phyloP scores from a whole-genome alignment of 2,888 invertebrate genomes.

The Cryptosula pallasiana region DNA sequence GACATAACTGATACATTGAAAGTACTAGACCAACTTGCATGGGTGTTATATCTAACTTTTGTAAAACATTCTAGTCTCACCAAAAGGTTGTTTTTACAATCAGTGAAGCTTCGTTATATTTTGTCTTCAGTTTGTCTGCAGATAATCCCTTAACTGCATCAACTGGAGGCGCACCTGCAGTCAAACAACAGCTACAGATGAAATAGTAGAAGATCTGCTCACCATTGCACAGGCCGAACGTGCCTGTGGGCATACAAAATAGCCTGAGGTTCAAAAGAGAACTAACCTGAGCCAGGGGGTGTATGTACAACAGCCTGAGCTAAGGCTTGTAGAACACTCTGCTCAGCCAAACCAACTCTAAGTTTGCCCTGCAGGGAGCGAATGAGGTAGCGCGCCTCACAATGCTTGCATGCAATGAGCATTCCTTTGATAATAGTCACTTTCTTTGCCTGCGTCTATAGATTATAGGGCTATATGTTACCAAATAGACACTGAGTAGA shows the following conservation, averaged over 20 bases:
- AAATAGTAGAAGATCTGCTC: too few species aligned
- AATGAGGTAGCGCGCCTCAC: conserved; percentile 82
- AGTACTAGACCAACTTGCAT: too few species aligned
- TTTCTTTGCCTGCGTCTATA: conserved; percentile 65
- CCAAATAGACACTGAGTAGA: too few species aligned
- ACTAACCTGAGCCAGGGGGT: conserved; percentile 64
- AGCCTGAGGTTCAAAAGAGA: too few species aligned
- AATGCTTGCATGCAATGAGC: conserved; percentile 80
- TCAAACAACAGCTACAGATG: too few species aligned
- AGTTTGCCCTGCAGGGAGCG: conserved; percentile 88
- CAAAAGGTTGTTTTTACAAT: conserved; percentile 88
- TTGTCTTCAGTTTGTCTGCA: conserved; percentile 67
- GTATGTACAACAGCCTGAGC: conserved; percentile 76
- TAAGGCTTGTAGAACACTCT: conserved; percentile 83
- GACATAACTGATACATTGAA: too few species aligned
- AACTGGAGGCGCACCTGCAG: conserved; percentile 39
- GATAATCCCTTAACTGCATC: conserved; percentile 63
- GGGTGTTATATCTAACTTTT: too few species aligned
- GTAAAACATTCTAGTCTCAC: too few species aligned
- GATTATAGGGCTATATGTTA: conserved; percentile 20
- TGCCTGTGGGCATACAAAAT: too few species aligned
- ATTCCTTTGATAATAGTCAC: conserved; percentile 83
- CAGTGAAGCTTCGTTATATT: conserved; percentile 69
- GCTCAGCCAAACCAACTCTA: conserved; percentile 92
- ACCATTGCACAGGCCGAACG: too few species aligned